A percentile compares a stretch with the other conserved stretches of the same genome.
Evolutionary conservation across 2,113 vertebrate genomes (phyloP).

Genomic region (Limnothrissa miodon): DNA sequence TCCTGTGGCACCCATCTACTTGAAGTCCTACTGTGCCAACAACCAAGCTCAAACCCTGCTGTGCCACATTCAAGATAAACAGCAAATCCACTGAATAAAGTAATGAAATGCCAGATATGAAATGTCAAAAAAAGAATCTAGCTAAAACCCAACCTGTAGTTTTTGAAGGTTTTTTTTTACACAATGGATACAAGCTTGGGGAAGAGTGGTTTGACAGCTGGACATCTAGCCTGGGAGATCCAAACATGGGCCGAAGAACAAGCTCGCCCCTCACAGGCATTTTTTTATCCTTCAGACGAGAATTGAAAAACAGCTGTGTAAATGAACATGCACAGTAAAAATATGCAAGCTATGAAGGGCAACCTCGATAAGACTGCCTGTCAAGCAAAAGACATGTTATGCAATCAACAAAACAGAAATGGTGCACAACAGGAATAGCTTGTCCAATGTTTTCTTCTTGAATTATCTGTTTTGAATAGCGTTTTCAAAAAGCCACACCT

Average conservation of each 20-base stretch:
- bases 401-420: slow-evolving; percentile 17
- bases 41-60: slow-evolving; percentile 41
- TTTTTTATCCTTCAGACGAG: slow-evolving; percentile 38
- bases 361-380: slow-evolving; percentile 30
- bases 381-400: slow-evolving; percentile 35
- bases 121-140: not conserved
- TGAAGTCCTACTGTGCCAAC: slow-evolving; percentile 13
- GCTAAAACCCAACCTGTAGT: not conserved
- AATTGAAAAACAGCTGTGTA: slow-evolving; percentile 48
- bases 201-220: slow-evolving; percentile 58
- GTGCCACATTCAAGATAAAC: slow-evolving; percentile 17
- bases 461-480: not conserved
- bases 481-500: not conserved
- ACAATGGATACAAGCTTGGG: slow-evolving; percentile 49
- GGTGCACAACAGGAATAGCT: not conserved
- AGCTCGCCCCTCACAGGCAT: slow-evolving; percentile 29
- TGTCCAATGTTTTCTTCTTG: not conserved
- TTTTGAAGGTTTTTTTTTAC: slow-evolving; percentile 20
- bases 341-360: slow-evolving; percentile 36
- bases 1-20: slow-evolving; percentile 1
- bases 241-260: not conserved
- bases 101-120: not conserved
- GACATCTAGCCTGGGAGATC: slow-evolving; percentile 5
- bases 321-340: slow-evolving; percentile 36
- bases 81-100: not conserved